Base-by-base conservation (phyloP, 2,888 invertebrate genomes). In the Ormyrus labotus region DNA sequence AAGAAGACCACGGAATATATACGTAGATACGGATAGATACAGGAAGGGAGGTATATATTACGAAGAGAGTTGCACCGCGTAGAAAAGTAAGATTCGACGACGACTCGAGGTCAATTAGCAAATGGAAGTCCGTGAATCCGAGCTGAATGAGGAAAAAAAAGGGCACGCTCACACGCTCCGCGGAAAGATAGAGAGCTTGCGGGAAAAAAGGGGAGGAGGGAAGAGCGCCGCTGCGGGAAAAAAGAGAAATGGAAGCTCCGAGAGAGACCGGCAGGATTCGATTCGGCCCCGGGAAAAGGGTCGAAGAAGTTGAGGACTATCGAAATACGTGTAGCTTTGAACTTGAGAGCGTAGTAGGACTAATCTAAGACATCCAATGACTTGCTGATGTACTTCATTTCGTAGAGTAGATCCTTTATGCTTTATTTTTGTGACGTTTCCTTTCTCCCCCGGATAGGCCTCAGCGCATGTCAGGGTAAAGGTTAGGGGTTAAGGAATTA, bases 81-180 rank as follows among this genome's bases (percentile, higher is more conserved):
- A 50, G 61, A 58, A n/a, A 50, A 55, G 48, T 63, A 68, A 78
- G 78, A 60, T 78, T 72, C 79, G 70, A 74, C 79, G 70, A 74
- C 68, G 73, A 67, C 68, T 69, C 63, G 63, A 50, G 75, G 70
- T 80, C 71, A 80, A 80, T 80, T 71, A 80, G 75, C 67, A 80
- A 80, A 80, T 80, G 80, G 80, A 80, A 48, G 58, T 34, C 53
- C 13, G 65, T n/a, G 65, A 72, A 67, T 73, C 69, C 45, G 5
- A 34, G 34, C 4, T 13, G 61, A 67, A 70, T 70, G 0, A 6
- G 61, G n/a, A 2, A 53, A 19, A 67, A 67, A 48, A 9, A 67
- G 7, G 2, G 19, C n/a, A 7, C 63, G 45, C 61, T 8, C n/a
- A 45, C 64, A 48, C 47, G 8, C 11, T 34, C 53, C 45, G 48